phyloP scores from a whole-genome alignment of 2,888 invertebrate species.

The Galerucella pusilla region DNA sequence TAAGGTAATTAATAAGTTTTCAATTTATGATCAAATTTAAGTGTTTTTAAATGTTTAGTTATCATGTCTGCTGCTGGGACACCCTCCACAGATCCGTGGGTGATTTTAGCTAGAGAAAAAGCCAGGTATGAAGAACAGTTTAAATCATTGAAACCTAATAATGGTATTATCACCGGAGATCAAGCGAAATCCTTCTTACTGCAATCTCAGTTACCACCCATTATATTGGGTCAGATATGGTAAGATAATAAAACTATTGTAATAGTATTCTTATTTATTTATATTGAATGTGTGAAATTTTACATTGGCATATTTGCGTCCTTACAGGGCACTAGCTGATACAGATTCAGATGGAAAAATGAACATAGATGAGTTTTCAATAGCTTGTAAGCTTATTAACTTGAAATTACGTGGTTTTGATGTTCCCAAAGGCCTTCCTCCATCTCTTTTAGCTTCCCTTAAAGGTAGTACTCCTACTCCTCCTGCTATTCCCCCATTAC shows the following conservation, averaged over 20 bases:
- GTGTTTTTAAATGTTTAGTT: slow-evolving; percentile 20
- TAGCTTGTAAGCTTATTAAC: slow-evolving; percentile 95
- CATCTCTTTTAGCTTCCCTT: slow-evolving; percentile 76
- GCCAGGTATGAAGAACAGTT: slow-evolving; percentile 93
- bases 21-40: not conserved
- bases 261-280: not conserved
- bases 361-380: slow-evolving; percentile 95
- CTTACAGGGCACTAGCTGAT: slow-evolving; percentile 85
- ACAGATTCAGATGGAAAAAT: slow-evolving; percentile 97
- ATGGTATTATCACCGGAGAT: slow-evolving; percentile 90
- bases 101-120: slow-evolving; percentile 87
- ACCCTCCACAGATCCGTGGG: slow-evolving; percentile 81
- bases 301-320: not conserved
- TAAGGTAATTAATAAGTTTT: slow-evolving; percentile 8
- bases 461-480: slow-evolving; percentile 65
- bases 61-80: slow-evolving; percentile 63
- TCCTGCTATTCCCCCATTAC: slow-evolving; percentile 57
- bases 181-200: slow-evolving; percentile 95
- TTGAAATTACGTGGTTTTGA: slow-evolving; percentile 92
- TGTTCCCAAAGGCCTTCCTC: slow-evolving; percentile 88
- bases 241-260: slow-evolving; percentile 56
- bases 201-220: slow-evolving; percentile 89
- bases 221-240: slow-evolving; percentile 95
- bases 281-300: too few species aligned
- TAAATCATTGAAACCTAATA: slow-evolving; percentile 83